Evolutionary conservation across 2,113 vertebrate genomes (phyloP).

Genomic region (Chaetops frenatus): DNA sequence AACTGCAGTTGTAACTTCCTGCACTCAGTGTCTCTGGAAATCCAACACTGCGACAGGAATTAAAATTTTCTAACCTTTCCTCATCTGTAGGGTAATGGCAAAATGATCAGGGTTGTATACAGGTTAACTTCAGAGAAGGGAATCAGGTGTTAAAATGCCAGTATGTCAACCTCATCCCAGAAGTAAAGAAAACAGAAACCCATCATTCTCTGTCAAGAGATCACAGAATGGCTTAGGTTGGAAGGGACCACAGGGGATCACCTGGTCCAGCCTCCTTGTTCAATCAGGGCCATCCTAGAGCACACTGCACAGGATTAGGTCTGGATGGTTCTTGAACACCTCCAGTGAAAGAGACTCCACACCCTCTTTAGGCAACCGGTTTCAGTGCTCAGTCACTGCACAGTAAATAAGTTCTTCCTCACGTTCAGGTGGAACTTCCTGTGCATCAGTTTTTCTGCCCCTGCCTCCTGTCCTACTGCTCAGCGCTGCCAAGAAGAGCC

Average conservation of each 20-base stretch:
- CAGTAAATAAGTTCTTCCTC: neutral
- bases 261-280: neutral
- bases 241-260: neutral
- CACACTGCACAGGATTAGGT: neutral
- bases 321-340: accelerated
- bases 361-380: neutral
- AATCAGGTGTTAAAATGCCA: neutral
- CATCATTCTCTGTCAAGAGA: neutral
- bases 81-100: neutral
- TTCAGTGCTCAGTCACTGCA: neutral
- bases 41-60: neutral
- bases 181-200: neutral
- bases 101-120: neutral
- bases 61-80: neutral
- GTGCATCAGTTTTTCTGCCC: neutral
- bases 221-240: no score
- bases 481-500: neutral
- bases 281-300: neutral
- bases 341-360: neutral
- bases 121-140: neutral
- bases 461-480: neutral
- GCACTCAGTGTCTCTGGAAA: neutral
- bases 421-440: neutral
- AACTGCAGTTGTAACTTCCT: neutral
- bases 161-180: neutral